Conservation (phyloP, 2,888 invertebrate species). For the Penaeus monodon region DNA sequence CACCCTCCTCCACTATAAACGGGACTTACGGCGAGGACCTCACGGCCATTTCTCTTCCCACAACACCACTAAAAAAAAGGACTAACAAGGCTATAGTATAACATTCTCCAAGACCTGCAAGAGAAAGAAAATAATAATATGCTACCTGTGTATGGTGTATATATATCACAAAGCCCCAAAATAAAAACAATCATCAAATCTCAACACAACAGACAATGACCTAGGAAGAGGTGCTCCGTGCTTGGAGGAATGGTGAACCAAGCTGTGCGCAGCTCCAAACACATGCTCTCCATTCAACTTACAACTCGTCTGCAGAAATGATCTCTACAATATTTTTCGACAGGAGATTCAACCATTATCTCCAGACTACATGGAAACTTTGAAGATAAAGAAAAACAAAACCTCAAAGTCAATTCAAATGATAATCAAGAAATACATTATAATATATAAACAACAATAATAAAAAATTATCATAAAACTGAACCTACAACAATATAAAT, state of each 20-base stretch:
- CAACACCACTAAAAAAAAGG: slow-evolving; percentile 72
- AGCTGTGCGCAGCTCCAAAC: slow-evolving; percentile 71
- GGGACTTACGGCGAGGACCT: slow-evolving; percentile 69
- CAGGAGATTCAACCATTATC: slow-evolving; percentile 70
- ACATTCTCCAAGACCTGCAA: slow-evolving; percentile 71
- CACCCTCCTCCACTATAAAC: slow-evolving; percentile 71
- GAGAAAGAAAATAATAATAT: not conserved
- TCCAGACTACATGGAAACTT: slow-evolving; percentile 69
- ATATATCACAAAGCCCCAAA: too few relatives aligned
- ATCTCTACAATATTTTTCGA: slow-evolving; percentile 72
- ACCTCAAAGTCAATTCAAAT: not conserved
- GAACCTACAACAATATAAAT: too few relatives aligned
- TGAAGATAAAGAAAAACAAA: slow-evolving; percentile 53
- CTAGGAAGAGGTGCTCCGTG: slow-evolving; percentile 69
- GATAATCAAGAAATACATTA: not conserved
- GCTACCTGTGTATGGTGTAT: too few relatives aligned
- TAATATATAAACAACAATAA: too few relatives aligned
- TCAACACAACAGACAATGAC: slow-evolving; percentile 64
- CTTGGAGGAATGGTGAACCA: slow-evolving; percentile 70
- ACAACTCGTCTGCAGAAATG: slow-evolving; percentile 71
- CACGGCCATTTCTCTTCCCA: slow-evolving; percentile 70
- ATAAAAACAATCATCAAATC: too few relatives aligned
- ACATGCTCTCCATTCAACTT: slow-evolving; percentile 72
- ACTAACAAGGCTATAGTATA: slow-evolving; percentile 71
- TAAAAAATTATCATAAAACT: too few relatives aligned